These are phyloP conservation scores for Rhincodon typus DNA, from an alignment of 2,797 vertebrate genomes.

Conservation along the genomic window DNA sequence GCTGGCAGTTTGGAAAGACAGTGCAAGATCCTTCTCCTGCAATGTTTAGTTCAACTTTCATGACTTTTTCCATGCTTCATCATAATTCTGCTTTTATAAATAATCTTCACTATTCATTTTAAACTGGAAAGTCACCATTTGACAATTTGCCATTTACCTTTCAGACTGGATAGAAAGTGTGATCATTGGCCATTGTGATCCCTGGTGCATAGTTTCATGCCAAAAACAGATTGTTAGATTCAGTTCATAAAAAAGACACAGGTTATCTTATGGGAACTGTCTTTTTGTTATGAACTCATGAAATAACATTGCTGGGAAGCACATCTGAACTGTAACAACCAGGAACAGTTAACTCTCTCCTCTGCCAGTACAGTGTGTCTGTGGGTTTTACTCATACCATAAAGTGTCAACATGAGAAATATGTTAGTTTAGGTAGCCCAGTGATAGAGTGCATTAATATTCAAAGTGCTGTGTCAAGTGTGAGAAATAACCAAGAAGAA, in stretches of 20 bases:
- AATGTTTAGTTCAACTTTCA: not conserved
- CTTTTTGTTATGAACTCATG: not conserved
- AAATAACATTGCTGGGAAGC: not conserved
- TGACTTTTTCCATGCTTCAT: not conserved
- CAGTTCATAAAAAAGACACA: not conserved
- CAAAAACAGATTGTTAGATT: not conserved
- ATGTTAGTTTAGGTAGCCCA: not conserved
- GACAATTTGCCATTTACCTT: not conserved
- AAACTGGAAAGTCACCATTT: not conserved
- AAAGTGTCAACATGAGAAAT: not conserved
- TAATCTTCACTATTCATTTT: not conserved
- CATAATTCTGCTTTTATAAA: not conserved
- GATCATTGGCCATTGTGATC: not conserved
- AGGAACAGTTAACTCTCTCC: not conserved
- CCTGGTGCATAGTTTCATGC: not conserved
- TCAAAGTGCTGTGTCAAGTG: not conserved
- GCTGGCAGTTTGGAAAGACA: not conserved
- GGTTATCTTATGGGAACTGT: not conserved
- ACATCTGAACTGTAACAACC: not conserved
- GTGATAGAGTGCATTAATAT: not conserved
- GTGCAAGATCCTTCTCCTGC: not conserved
- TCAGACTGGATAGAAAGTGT: not conserved
- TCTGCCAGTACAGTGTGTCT: not conserved
- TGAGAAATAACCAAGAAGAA: not conserved
- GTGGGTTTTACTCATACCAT: not conserved